Conservation (phyloP, 1,140 invertebrate genomes). For the Brachionus rotundiformis region DNA sequence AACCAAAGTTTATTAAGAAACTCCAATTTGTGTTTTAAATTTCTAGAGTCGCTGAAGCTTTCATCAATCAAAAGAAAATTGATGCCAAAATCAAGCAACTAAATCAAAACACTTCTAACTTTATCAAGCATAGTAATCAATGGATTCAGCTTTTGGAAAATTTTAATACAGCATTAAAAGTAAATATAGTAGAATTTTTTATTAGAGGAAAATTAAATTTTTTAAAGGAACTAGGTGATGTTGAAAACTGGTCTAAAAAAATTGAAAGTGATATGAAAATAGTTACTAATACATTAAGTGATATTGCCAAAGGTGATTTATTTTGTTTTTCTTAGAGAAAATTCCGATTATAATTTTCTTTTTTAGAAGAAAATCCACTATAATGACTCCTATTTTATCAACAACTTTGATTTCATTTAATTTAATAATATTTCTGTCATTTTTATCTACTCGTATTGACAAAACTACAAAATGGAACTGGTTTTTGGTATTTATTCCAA, state of each 20-base stretch:
- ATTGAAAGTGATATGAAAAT: conserved; percentile 94
- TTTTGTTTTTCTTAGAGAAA: background rate
- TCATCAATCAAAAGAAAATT: conserved; percentile 93
- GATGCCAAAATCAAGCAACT: conserved; percentile 94
- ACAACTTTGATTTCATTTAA: conserved; percentile 28
- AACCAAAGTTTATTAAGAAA: no score
- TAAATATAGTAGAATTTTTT: conserved; percentile 52
- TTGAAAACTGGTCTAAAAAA: conserved; percentile 94
- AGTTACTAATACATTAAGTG: conserved; percentile 64
- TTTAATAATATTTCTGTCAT: conserved; percentile 43
- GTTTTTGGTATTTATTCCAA: conserved; percentile 34
- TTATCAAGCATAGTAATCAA: conserved; percentile 92
- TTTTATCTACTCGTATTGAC: conserved; percentile 40
- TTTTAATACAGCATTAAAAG: conserved; percentile 89
- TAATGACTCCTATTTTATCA: conserved; percentile 39
- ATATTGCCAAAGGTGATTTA: conserved; percentile 12
- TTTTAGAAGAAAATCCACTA: conserved; percentile 5
- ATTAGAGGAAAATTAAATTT: background rate
- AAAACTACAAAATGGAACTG: conserved; percentile 46
- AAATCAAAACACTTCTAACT: conserved; percentile 87
- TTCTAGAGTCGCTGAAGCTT: conserved; percentile 88
- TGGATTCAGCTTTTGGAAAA: conserved; percentile 91
- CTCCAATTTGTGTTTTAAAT: no score
- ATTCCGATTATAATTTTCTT: background rate
- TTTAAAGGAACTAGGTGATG: conserved; percentile 86